Evolutionary conservation across 2,888 invertebrate species (phyloP), one percentile per base, ranked within the genome.

Genomic region (Nomada hirtipes): DNA sequence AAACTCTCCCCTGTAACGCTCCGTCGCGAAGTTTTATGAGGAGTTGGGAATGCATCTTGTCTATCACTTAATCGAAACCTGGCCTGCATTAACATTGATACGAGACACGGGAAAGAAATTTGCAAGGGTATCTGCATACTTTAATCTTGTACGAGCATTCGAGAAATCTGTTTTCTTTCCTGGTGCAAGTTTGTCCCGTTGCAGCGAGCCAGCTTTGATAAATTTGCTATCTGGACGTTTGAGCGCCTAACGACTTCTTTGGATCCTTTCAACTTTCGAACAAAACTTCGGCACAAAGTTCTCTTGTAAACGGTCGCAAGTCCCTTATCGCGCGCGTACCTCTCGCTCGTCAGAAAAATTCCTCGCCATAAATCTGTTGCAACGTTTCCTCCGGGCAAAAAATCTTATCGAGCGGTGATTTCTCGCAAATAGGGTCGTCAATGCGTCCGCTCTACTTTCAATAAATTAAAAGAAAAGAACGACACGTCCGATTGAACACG

Each of bases 231-330:
- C 20, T 4, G 9, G 18, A 13, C 44, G 61, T 42, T 42, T 2
- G 0, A 9, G 36, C n/a, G 50, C 4, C 26, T 29, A 57, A 65
- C 20, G 26, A 7, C 26, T 18, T 23, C 20, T 65, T 55, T 2
- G 42, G 7, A 50, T 50, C 50, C 44, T 60, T 74, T 81, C 79
- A 63, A 53, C 70, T 67, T 18, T 57, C 29, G 4, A 20, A 18
- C 10, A 26, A 36, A 44, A 64, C 52, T 57, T n/a, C 42, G 23
- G 36, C 2, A 1, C 36, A 36, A 36, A 36, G 36, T 36, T 7
- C 36, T 36, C 7, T 0, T 7, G 36, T 36, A 36, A 36, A 36
- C n/a, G 20, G 0, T 15, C 15, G 3, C 2, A 10, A 44, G 10
- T 0, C 15, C 3, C 15, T 10, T 44, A 15, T 20, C 1, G 15